Percentiles rank a stretch among this genome's conserved stretches.
Evolutionary conservation across 2,888 invertebrate genomes (phyloP).

Genomic region (Torymus tubicola): DNA sequence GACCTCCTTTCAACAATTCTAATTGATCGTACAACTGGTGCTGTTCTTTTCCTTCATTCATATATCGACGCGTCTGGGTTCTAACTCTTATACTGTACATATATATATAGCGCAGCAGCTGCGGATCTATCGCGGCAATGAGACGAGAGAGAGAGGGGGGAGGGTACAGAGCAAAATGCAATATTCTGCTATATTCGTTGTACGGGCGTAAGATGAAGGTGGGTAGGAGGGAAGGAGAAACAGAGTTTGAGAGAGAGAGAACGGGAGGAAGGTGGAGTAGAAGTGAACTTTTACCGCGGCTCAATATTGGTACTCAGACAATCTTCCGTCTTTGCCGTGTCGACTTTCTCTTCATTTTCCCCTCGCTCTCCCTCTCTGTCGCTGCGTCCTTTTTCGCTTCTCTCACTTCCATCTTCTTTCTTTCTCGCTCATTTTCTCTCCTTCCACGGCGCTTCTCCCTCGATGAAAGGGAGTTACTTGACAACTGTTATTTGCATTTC

Average conservation of each 20-base stretch:
- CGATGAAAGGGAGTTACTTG: slow-evolving; percentile 67
- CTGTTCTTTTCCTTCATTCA: slow-evolving; percentile 25
- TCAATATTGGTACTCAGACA: slow-evolving; percentile 70
- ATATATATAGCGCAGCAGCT: background rate
- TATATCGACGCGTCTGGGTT: slow-evolving; percentile 11
- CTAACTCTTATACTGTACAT: too few relatives aligned
- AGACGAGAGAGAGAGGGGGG: background rate
- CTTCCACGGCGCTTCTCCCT: slow-evolving; percentile 57
- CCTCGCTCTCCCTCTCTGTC: slow-evolving; percentile 54
- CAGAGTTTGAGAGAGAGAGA: slow-evolving; percentile 44
- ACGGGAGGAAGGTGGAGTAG: slow-evolving; percentile 11
- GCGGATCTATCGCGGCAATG: background rate
- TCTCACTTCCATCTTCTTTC: slow-evolving; percentile 27
- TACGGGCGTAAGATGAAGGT: slow-evolving; percentile 45
- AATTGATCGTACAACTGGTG: slow-evolving; percentile 17
- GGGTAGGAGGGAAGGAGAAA: slow-evolving; percentile 11
- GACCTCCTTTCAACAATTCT: background rate
- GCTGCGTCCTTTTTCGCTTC: slow-evolving; percentile 35
- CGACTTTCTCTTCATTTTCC: slow-evolving; percentile 59
- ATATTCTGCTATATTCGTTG: slow-evolving; percentile 67
- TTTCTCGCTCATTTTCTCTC: slow-evolving; percentile 49
- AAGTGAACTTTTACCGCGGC: slow-evolving; percentile 68
- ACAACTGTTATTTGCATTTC: slow-evolving; percentile 73
- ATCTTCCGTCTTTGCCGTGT: slow-evolving; percentile 58
- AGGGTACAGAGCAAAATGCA: slow-evolving; percentile 62